Evolutionary conservation across 2,888 invertebrate genomes (phyloP), one percentile per base, ranked within the genome.

Genomic region (Eupithecia abbreviata): DNA sequence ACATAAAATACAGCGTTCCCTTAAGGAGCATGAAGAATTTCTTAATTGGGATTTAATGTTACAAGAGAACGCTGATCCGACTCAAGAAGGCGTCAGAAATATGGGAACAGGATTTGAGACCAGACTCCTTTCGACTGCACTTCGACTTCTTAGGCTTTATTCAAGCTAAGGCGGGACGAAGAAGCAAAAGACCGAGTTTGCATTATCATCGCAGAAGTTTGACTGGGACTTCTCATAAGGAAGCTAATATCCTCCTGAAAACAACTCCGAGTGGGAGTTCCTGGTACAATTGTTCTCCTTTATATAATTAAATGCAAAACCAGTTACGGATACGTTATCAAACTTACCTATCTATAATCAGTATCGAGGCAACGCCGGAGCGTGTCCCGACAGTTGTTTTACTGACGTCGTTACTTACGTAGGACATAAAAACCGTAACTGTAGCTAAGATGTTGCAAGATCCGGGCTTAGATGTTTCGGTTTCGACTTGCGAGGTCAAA

Each of bases 21-120:
- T 79, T 77, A 75, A 79, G 76, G 30, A 58, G 71, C 74, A 71
- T 66, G 75, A 81, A 81, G 77, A 81, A 82, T 82, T 78, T 77
- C 75, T 76, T 73, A 73, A 74, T 71, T 70, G 73, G 72, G 73
- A 71, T 75, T 76, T 69, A 76, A 77, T 78, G 77, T 51, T 69
- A 69, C 72, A 62, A 74, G 65, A 72, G n/a, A 74, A 69, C 45
- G 55, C 68, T 70, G 74, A 58, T 42, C 70, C 67, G 41, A 47
- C 30, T 51, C 72, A 65, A 68, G 72, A 51, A 72, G 62, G 62
- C 69, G 68, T 65, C 65, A 67, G 45, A 58, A 18, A 18, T 58
- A 9, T 58, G n/a, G n/a, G 30, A 30, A 12, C 10, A 18, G 3
- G 3, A n/a, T 58, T 58, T 62, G 18, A 62, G 62, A 58, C 10